Evolutionary conservation across 2,113 vertebrate species (phyloP).

Genomic region (Melanocharis versteri): DNA sequence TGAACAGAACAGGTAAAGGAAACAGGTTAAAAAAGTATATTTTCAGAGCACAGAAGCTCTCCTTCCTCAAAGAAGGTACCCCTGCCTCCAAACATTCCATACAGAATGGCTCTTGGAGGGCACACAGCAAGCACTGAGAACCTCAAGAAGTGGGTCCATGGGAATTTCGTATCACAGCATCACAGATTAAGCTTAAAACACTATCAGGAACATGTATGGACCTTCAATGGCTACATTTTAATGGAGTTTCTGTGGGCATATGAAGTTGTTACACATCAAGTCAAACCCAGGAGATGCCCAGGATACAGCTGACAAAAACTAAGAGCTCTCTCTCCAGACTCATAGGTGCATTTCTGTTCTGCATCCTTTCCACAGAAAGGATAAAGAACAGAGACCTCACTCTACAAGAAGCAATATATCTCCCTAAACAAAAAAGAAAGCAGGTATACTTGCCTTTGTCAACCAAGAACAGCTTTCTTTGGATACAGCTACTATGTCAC

Average conservation of each 20-base stretch:
- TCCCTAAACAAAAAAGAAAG: not conserved
- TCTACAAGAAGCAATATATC: not conserved
- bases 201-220: accelerated
- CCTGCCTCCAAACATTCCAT: not conserved
- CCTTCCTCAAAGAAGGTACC: not conserved
- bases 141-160: accelerated
- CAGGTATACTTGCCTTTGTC: not conserved
- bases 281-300: not conserved
- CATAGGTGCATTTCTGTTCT: not conserved
- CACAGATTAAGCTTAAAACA: not conserved
- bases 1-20: not conserved
- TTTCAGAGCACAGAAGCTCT: not conserved
- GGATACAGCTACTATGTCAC: not conserved
- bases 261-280: not conserved
- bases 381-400: not conserved
- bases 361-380: not conserved
- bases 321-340: not conserved
- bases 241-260: not conserved
- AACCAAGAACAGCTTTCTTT: not conserved
- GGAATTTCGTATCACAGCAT: not conserved
- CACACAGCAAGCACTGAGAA: not conserved
- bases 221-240: not conserved
- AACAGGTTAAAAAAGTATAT: not conserved
- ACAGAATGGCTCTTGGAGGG: not conserved
- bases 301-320: not conserved